Base-by-base conservation (phyloP, 2,113 vertebrate genomes). In the Cygnus buccinator region DNA sequence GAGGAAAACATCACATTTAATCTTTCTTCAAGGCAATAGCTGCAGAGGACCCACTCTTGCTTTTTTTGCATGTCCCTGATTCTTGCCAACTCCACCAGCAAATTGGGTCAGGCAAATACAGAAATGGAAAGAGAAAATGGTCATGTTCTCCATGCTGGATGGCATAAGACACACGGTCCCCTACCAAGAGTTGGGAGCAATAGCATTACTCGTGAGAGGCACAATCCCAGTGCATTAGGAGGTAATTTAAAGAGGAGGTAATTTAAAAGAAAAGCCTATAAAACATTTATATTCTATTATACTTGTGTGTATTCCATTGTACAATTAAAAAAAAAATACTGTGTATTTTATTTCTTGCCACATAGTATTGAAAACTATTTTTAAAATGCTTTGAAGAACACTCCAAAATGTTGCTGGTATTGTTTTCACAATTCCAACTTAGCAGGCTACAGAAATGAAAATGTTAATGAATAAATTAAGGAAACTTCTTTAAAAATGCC, bases 301-400 rank as follows among this genome's bases (percentile, higher is more conserved):
- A 63, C 20, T 95, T 70, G 22, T 35, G 33, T 76, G 58, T 20
- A 66, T 62, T 91, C 66, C 62, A 50, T 66, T 89, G 54, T 73
- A 94, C 87, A 95, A 96, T 73, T 43, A 43, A 43, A 43, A 89
- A 81, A 94, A 75, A 96, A 97, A 68, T 57, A 94, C 5, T 85
- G 58, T 37, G 70, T 39, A 68, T 93, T 95, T 91, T 55, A 76
- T 75, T 91, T 95, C 90, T 94, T 87, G 87, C 93, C 93, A 91
- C 93, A 95, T 87, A 82, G 44, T 80, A 93, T 59, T 87, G 44
- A 76, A 96, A 96, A 71, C 58, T 93, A 97, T 96, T 95, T 93
- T 48, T 80, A 87, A 94, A 96, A 96, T 94, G 94, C 95, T 95
- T 96, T 95, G 95, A 97, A 93, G 89, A 66, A 48, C 20, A 58